These are phyloP conservation scores for Drosophila mettleri DNA, from an alignment of 2,888 invertebrate species.

Conservation along the genomic window DNA sequence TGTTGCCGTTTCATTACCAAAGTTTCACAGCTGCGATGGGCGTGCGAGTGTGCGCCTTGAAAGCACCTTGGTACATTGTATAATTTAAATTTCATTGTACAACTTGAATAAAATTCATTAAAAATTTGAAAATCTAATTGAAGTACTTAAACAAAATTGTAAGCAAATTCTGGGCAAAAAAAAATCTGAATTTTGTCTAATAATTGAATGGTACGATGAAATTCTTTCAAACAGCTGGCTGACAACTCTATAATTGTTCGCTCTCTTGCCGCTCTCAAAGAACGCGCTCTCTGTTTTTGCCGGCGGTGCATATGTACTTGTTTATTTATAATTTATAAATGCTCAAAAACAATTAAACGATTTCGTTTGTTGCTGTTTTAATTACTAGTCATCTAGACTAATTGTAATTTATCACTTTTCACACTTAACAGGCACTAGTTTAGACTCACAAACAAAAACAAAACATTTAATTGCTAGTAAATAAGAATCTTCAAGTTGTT, in stretches of 20 bases:
- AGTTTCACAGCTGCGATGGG: slow-evolving; percentile 38
- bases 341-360: background rate
- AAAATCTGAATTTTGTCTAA: no score
- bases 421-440: background rate
- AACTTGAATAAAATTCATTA: no score
- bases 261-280: slow-evolving; percentile 26
- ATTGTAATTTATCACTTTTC: background rate
- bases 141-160: background rate
- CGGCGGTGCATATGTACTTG: slow-evolving; percentile 69
- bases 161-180: no score
- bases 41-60: slow-evolving; percentile 49
- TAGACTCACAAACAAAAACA: background rate
- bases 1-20: slow-evolving; percentile 32
- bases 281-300: slow-evolving; percentile 71
- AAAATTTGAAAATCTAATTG: background rate
- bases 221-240: slow-evolving; percentile 52
- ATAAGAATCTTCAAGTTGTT: background rate
- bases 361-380: background rate
- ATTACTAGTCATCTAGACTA: background rate
- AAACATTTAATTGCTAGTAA: background rate
- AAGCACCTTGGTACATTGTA: background rate
- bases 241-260: slow-evolving; percentile 58
- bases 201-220: slow-evolving; percentile 4
- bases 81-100: background rate
- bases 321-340: slow-evolving; percentile 73